Percentiles rank a stretch among this genome's conserved stretches.
These are phyloP conservation scores for Acanthoscelides obtectus DNA, from an alignment of 2,888 invertebrate species.

Conservation along the genomic window DNA sequence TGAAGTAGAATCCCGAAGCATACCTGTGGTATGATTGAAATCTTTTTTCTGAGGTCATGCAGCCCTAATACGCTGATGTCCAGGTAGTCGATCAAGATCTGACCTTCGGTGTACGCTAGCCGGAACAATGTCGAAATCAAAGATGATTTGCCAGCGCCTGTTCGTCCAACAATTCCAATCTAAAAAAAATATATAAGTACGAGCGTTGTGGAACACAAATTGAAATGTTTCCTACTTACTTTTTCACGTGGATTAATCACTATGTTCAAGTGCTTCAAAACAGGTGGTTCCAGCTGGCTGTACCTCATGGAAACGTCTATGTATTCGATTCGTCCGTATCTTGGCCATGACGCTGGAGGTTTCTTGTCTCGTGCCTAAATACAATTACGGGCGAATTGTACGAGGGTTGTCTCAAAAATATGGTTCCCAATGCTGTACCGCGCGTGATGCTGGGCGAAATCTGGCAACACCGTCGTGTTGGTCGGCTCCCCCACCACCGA, in stretches of 20 bases:
- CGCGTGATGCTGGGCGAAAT: too few species aligned
- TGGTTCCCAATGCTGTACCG: too few species aligned
- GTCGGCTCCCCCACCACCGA: too few species aligned
- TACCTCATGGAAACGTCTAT: slow-evolving; percentile 60
- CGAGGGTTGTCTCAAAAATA: too few species aligned
- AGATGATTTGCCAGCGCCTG: slow-evolving; percentile 57
- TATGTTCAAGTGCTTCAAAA: slow-evolving; percentile 56
- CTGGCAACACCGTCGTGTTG: too few species aligned
- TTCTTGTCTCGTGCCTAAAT: slow-evolving; percentile 42
- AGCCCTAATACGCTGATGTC: slow-evolving; percentile 48
- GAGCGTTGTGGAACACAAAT: background rate
- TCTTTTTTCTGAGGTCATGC: slow-evolving; percentile 52
- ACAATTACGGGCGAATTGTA: too few species aligned
- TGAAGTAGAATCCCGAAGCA: background rate
- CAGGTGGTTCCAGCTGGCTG: slow-evolving; percentile 55
- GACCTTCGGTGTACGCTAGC: slow-evolving; percentile 51
- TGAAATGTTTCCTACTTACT: slow-evolving; percentile 28
- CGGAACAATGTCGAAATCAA: slow-evolving; percentile 55
- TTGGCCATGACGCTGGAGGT: slow-evolving; percentile 59
- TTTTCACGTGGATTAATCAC: slow-evolving; percentile 51
- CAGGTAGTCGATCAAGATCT: slow-evolving; percentile 53
- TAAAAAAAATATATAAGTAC: slow-evolving; percentile 14
- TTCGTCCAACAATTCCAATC: slow-evolving; percentile 56
- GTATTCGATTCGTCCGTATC: slow-evolving; percentile 57
- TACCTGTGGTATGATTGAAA: slow-evolving; percentile 61